These are phyloP conservation scores for Leptinotarsa tumamoca DNA, from an alignment of 2,888 invertebrate genomes.

Conservation along the genomic window DNA sequence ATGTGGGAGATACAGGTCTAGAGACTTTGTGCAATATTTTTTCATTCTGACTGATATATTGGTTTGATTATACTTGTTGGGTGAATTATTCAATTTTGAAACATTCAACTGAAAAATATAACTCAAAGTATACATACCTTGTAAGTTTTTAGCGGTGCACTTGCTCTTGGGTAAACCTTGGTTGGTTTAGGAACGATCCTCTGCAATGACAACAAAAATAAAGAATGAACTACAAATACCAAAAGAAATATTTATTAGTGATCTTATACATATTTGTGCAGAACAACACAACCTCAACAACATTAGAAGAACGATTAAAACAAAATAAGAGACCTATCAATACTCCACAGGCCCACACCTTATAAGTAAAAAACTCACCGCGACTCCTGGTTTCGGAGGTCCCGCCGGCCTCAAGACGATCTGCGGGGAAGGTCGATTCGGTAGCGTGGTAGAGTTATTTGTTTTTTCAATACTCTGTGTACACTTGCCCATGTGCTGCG, in stretches of 20 bases:
- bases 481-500: conserved; percentile 77
- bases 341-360: conserved; percentile 32
- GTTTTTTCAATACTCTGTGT: conserved; percentile 63
- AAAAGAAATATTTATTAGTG: conserved; percentile 1
- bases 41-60: no score
- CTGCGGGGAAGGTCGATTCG: conserved; percentile 46
- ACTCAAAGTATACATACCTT: conserved; percentile 45
- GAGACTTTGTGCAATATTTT: no score
- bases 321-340: conserved; percentile 15
- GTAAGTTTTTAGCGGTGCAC: conserved; percentile 46
- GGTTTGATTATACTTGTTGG: no score
- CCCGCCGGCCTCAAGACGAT: conserved; percentile 52
- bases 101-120: background rate
- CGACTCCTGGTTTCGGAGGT: conserved; percentile 51
- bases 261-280: conserved; percentile 2
- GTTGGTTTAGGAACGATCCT: conserved; percentile 58
- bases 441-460: conserved; percentile 34
- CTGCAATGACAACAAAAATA: conserved; percentile 48
- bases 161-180: conserved; percentile 56
- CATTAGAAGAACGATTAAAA: background rate
- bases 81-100: background rate
- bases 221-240: conserved; percentile 5
- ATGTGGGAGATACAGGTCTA: no score
- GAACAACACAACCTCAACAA: conserved; percentile 22
- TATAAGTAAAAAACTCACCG: conserved; percentile 53